A percentile compares a stretch with the other conserved stretches of the same genome.
Evolutionary conservation across 1,140 invertebrate species (phyloP).

Genomic region (Brachionus angularis): DNA sequence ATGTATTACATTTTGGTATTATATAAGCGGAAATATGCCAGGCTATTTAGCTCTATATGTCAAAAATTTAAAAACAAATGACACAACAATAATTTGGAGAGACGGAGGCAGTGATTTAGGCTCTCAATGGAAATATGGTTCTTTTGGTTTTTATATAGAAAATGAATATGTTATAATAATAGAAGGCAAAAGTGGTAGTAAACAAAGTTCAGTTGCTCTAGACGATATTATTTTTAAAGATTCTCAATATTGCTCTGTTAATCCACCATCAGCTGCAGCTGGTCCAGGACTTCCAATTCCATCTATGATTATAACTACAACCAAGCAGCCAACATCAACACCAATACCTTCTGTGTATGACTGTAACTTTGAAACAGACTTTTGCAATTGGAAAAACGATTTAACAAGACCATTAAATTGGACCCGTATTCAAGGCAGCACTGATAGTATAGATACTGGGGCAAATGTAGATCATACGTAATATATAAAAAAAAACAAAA

Average conservation of each 20-base stretch:
- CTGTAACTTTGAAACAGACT: conserved; percentile 52
- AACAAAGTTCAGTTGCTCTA: conserved; percentile 10
- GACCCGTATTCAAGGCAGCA: conserved; percentile 18
- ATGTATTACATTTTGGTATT: conserved; percentile 39
- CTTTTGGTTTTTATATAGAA: conserved; percentile 30
- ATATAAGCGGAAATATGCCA: not conserved
- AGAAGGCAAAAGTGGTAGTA: not conserved
- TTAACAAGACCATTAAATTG: conserved; percentile 44
- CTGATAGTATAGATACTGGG: conserved; percentile 26
- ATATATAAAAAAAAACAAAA: not conserved
- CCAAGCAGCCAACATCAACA: not conserved
- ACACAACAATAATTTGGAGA: conserved; percentile 10
- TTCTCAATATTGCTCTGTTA: conserved; percentile 10
- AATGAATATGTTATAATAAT: conserved; percentile 13
- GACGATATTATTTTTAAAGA: conserved; percentile 37
- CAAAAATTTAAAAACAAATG: conserved; percentile 7
- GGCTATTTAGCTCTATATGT: conserved; percentile 4
- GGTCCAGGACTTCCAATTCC: conserved; percentile 21
- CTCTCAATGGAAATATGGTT: conserved; percentile 30
- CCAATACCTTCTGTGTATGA: conserved; percentile 46
- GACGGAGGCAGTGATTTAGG: not conserved
- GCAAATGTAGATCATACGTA: conserved; percentile 30
- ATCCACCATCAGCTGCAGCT: conserved; percentile 4
- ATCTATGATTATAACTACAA: not conserved
- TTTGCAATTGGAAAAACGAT: conserved; percentile 52